Percentiles rank a stretch among this genome's conserved stretches.
Evolutionary conservation across 2,888 invertebrate species (phyloP).

Genomic region (Caenorhabditis imperialis): DNA sequence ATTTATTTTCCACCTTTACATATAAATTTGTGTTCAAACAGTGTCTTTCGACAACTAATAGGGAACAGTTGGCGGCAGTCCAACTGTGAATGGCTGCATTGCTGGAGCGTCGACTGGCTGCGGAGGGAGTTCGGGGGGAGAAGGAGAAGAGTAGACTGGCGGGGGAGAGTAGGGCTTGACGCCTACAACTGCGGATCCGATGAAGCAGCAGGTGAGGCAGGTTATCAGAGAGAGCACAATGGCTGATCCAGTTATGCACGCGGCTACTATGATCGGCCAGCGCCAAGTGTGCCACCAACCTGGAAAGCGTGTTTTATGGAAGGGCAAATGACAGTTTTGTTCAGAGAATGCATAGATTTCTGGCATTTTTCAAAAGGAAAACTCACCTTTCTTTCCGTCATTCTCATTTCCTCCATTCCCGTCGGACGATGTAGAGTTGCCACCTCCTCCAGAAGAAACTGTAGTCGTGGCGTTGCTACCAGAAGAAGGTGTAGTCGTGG

Average conservation of each 20-base stretch:
- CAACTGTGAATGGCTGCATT: constrained; percentile 48
- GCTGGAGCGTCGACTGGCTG: constrained; percentile 38
- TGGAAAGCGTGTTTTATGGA: too few species aligned
- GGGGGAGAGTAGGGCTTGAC: constrained; percentile 42
- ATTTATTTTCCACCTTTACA: too few species aligned
- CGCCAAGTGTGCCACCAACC: constrained; percentile 45
- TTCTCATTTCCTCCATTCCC: constrained; percentile 8
- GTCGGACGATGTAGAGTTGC: too few species aligned
- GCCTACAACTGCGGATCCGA: constrained; percentile 29
- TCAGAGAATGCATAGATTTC: too few species aligned
- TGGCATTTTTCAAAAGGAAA: too few species aligned
- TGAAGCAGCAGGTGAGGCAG: constrained; percentile 41
- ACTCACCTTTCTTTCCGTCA: constrained; percentile 23
- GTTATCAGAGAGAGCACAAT: constrained; percentile 16
- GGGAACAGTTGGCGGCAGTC: constrained; percentile 35
- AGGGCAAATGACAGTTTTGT: too few species aligned
- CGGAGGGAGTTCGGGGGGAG: constrained; percentile 42
- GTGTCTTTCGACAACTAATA: too few species aligned
- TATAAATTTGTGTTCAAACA: too few species aligned
- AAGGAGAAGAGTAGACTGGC: constrained; percentile 40
- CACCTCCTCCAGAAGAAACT: too few species aligned
- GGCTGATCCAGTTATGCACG: constrained; percentile 12
- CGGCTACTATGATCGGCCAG: constrained; percentile 41
- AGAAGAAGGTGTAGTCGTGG: constrained; percentile 7
- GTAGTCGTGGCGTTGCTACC: constrained; percentile 14